Percentiles rank a stretch among this genome's conserved stretches.
phyloP scores from a whole-genome alignment of 2,888 invertebrate genomes.

The Hermodice carunculata region DNA sequence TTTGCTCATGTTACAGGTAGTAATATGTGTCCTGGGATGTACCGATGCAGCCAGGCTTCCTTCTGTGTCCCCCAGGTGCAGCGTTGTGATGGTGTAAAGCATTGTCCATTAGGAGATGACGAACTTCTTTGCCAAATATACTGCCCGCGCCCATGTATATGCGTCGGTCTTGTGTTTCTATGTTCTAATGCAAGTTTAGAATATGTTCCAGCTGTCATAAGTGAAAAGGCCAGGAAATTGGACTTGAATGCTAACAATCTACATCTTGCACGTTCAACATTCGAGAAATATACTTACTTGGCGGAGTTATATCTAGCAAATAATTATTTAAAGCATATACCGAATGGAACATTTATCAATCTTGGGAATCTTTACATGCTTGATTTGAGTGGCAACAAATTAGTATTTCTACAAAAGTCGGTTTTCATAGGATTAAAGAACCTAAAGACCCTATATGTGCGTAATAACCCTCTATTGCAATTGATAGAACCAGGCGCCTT shows the following conservation, averaged over 20 bases:
- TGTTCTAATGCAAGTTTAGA: too few relatives aligned
- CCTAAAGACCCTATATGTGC: not conserved
- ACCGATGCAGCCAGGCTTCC: too few relatives aligned
- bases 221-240: constrained; percentile 1
- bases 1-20: too few relatives aligned
- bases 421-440: constrained; percentile 2
- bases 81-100: too few relatives aligned
- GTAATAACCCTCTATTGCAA: not conserved
- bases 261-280: not conserved
- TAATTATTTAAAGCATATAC: not conserved
- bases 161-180: too few relatives aligned
- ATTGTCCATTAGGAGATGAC: too few relatives aligned
- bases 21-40: too few relatives aligned
- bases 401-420: not conserved
- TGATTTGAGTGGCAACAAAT: constrained; percentile 1
- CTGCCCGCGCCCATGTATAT: too few relatives aligned
- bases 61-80: too few relatives aligned
- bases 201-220: not conserved
- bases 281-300: not conserved
- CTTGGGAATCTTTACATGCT: constrained; percentile 10
- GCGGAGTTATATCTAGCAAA: not conserved
- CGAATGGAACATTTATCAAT: not conserved
- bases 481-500: constrained; percentile 1
- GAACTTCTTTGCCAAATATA: too few relatives aligned
- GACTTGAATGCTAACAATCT: constrained; percentile 1